These are phyloP conservation scores for Acrocephalus kingi DNA, from an alignment of 2,113 vertebrate genomes.

Conservation along the genomic window DNA sequence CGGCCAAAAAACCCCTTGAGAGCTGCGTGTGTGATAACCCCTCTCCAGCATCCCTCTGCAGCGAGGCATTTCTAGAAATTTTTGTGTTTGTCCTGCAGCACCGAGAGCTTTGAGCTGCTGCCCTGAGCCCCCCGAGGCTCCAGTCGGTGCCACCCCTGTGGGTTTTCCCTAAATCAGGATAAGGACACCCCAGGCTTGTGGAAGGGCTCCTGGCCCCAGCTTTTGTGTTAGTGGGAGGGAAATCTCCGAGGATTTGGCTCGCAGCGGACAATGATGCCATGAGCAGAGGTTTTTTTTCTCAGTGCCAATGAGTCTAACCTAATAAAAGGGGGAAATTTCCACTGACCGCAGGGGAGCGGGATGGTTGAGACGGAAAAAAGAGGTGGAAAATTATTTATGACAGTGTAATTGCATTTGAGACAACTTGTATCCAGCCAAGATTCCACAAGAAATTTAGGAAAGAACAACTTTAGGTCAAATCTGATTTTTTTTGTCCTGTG, in stretches of 20 bases:
- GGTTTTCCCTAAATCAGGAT: accelerated
- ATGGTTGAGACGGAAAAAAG: slow-evolving; percentile 59
- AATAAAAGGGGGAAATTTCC: slow-evolving; percentile 70
- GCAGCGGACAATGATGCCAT: slow-evolving; percentile 47
- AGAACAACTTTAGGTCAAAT: slow-evolving; percentile 63
- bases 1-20: background rate
- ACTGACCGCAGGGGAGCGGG: slow-evolving; percentile 59
- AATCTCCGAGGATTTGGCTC: slow-evolving; percentile 52
- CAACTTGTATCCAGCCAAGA: slow-evolving; percentile 58
- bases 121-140: accelerated
- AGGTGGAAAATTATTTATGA: slow-evolving; percentile 71
- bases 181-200: background rate
- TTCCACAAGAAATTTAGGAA: slow-evolving; percentile 67
- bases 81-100: background rate
- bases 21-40: too few species aligned
- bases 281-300: background rate
- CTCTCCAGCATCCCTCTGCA: too few species aligned
- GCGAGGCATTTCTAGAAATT: too few species aligned
- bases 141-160: accelerated
- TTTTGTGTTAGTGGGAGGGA: slow-evolving; percentile 25
- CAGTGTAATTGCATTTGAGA: slow-evolving; percentile 66
- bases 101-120: accelerated
- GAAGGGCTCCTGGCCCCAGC: background rate
- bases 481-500: slow-evolving; percentile 24
- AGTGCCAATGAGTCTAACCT: slow-evolving; percentile 53